Evolutionary conservation across 2,113 vertebrate genomes (phyloP).

Genomic region (Ornithorhynchus anatinus): DNA sequence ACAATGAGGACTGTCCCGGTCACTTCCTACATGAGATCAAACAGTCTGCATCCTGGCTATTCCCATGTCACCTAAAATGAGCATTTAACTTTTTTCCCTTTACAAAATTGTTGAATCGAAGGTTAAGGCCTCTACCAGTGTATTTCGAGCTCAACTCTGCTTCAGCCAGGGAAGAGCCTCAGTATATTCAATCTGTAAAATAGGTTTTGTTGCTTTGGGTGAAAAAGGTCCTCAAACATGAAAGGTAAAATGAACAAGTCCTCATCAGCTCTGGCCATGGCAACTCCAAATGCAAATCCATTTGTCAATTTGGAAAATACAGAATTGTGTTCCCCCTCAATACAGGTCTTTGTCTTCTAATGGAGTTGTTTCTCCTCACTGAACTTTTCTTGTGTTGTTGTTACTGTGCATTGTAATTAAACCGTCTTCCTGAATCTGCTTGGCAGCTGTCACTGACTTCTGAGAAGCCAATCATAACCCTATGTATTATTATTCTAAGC

Average conservation of each 20-base stretch:
- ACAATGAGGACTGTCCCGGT: too few species aligned
- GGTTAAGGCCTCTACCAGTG: too few species aligned
- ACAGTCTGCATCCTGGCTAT: too few species aligned
- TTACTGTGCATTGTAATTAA: slow-evolving; percentile 41
- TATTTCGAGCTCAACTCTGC: background rate
- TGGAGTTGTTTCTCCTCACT: slow-evolving; percentile 40
- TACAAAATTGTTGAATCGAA: too few species aligned
- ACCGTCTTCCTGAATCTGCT: slow-evolving; percentile 47
- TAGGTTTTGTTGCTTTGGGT: background rate
- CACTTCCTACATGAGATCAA: too few species aligned
- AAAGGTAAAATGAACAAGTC: slow-evolving; percentile 21
- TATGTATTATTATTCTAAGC: slow-evolving; percentile 44
- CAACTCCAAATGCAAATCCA: background rate
- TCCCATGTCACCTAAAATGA: too few species aligned
- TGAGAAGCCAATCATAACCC: slow-evolving; percentile 47
- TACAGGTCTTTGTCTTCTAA: background rate
- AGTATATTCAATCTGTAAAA: slow-evolving; percentile 9
- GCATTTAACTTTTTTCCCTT: too few species aligned
- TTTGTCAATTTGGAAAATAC: background rate
- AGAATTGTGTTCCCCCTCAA: background rate
- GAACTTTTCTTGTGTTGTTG: slow-evolving; percentile 54
- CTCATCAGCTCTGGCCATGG: background rate
- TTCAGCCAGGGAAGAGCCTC: background rate
- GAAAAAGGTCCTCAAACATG: background rate
- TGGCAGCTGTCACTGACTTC: slow-evolving; percentile 43